Evolutionary conservation across 2,797 vertebrate species (phyloP).

Genomic region (Lateolabrax maculatus): DNA sequence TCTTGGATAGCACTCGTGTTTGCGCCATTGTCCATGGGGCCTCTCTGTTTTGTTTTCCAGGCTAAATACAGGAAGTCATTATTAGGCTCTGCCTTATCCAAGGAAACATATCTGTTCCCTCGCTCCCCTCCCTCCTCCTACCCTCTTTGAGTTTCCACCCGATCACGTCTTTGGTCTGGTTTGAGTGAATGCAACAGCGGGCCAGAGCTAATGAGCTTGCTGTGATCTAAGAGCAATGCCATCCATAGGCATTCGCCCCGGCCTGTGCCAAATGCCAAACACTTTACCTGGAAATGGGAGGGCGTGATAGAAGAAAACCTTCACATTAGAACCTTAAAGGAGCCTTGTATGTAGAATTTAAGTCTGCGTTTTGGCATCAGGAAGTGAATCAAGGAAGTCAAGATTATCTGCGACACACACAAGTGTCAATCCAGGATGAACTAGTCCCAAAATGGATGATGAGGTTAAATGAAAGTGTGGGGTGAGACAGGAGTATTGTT

Average conservation of each 20-base stretch:
- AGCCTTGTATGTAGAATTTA: constrained; percentile 13
- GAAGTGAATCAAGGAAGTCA: not conserved
- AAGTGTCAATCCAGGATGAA: constrained; percentile 6
- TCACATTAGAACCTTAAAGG: not conserved
- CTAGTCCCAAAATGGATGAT: constrained; percentile 10
- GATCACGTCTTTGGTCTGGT: constrained; percentile 66
- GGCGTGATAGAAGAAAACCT: not conserved
- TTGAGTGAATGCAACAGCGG: constrained; percentile 81
- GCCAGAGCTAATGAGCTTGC: constrained; percentile 72
- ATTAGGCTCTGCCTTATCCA: constrained; percentile 55
- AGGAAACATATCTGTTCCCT: constrained; percentile 47
- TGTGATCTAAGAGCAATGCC: constrained; percentile 70
- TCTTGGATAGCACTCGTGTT: constrained; percentile 22
- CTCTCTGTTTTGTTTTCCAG: constrained; percentile 53
- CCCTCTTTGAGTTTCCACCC: constrained; percentile 67
- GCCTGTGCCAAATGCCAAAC: constrained; percentile 52
- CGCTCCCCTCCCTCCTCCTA: not conserved
- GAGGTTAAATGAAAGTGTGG: constrained; percentile 46
- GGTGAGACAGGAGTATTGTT: constrained; percentile 17
- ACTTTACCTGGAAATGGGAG: constrained; percentile 29
- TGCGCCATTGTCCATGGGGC: constrained; percentile 3
- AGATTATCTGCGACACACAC: not conserved
- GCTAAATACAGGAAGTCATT: constrained; percentile 69
- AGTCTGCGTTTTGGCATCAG: constrained; percentile 26
- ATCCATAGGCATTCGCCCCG: constrained; percentile 61